Evolutionary conservation across 2,888 invertebrate species (phyloP).

Genomic region (Drosophila rubida): DNA sequence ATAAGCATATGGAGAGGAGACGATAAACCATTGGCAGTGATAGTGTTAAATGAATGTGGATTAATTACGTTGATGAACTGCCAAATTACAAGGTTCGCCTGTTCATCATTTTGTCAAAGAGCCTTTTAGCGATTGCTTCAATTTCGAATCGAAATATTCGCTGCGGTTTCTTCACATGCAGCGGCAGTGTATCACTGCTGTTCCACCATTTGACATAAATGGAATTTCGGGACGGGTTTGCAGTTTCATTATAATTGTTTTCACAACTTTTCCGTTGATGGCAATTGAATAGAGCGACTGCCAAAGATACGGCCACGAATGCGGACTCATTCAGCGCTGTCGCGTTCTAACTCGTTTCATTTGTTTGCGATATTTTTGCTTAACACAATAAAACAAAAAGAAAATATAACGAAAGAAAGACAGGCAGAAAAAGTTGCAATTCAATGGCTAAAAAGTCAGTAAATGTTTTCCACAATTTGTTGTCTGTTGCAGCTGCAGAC

Average conservation of each 20-base stretch:
- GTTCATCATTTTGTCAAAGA: too few relatives aligned
- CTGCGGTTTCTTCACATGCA: too few relatives aligned
- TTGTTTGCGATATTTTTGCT: background rate
- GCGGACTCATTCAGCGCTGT: background rate
- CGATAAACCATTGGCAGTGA: background rate
- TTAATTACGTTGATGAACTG: background rate
- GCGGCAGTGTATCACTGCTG: too few relatives aligned
- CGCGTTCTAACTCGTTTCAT: background rate
- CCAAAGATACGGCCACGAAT: background rate
- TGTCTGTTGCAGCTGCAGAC: constrained; percentile 50
- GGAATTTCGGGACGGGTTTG: too few relatives aligned
- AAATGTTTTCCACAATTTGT: constrained; percentile 59
- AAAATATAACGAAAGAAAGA: too few relatives aligned
- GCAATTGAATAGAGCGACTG: background rate
- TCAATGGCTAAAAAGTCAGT: constrained; percentile 61
- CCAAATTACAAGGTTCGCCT: background rate
- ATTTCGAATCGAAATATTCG: background rate
- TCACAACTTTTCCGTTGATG: background rate
- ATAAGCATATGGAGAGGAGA: constrained; percentile 22
- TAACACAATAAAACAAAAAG: too few relatives aligned
- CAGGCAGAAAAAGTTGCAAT: background rate
- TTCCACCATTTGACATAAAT: too few relatives aligned
- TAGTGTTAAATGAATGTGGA: background rate
- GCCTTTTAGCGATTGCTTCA: too few relatives aligned
- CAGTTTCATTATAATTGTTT: background rate